Evolutionary conservation across 2,797 vertebrate genomes (phyloP), one percentile per base, ranked within the genome.

Genomic region (Antennarius maculatus): DNA sequence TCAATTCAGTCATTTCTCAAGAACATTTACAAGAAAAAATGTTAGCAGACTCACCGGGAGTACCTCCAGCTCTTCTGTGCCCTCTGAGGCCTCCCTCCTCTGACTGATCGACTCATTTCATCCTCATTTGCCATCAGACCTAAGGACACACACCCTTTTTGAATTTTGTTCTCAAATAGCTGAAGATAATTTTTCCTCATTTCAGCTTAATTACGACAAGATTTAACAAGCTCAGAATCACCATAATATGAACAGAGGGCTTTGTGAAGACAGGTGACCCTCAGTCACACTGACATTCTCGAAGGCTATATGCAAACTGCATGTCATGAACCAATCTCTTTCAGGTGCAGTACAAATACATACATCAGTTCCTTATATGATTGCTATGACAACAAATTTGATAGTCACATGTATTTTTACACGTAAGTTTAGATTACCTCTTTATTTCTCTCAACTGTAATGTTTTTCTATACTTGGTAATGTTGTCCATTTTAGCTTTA

Each of bases 21-120:
- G 43, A 13, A 45, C 13, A 45, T 15, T 15, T 45, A 16, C 14
- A 6, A 16, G 5, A 34, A 34, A 34, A 34, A 2, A 1, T 2
- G 7, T 8, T 4, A 5, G 31, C 52, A 7, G 29, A 84, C 94
- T 93, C 86, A 98, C 98, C 97, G 92, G 68, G 94, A 96, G 79
- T 99, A 99, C 69, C 97, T 94, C 97, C 98, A 99, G 93, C 97
- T 99, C 85, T 96, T 98, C 83, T 98, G 97, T 27, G 86, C 88
- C 28, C 94, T 94, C 1, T 95, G 93, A 48, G 80, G 61, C 1
- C 94, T 76, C 63, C 91, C 74, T 0, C 87, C 69, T 56, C 96
- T 76, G 87, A 11, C 7, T 39, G 37, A 11, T 8, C 94, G 94
- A 65, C 96, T 93, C 43, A 90, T 79, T 72, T 98, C 98, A 61